Evolutionary conservation across 2,888 invertebrate genomes (phyloP).

Genomic region (Suillia variegata): DNA sequence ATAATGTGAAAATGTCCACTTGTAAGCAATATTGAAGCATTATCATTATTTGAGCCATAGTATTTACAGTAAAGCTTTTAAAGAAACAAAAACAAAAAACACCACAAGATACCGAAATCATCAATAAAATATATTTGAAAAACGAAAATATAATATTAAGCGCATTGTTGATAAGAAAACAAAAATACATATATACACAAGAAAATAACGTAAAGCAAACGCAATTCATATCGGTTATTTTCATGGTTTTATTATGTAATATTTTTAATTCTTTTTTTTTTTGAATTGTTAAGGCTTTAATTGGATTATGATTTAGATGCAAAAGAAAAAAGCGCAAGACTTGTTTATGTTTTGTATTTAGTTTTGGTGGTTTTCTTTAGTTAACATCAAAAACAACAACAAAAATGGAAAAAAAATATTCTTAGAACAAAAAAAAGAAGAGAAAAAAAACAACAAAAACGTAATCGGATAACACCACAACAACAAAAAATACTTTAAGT

Average conservation of each 20-base stretch:
- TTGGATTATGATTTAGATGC: no score
- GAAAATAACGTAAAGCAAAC: no score
- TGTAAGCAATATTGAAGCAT: constrained; percentile 18
- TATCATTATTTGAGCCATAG: neutral
- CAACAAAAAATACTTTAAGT: neutral
- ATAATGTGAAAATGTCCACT: constrained; percentile 15
- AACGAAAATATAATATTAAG: no score
- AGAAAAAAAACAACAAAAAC: neutral
- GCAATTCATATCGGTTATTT: no score
- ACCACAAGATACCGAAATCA: neutral
- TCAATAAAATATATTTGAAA: neutral
- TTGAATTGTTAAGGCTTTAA: no score
- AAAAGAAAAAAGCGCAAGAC: no score
- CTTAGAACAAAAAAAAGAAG: neutral
- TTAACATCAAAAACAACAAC: neutral
- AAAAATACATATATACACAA: no score
- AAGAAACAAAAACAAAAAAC: constrained; percentile 6
- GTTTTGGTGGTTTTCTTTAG: neutral
- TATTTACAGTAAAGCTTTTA: neutral
- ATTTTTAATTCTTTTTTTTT: no score
- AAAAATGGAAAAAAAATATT: neutral
- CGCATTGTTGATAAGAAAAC: no score
- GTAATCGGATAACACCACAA: neutral
- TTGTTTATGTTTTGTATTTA: no score
- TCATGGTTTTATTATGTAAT: no score